Base-by-base conservation (phyloP, 2,888 invertebrate species). In the Adelphocoris suturalis region DNA sequence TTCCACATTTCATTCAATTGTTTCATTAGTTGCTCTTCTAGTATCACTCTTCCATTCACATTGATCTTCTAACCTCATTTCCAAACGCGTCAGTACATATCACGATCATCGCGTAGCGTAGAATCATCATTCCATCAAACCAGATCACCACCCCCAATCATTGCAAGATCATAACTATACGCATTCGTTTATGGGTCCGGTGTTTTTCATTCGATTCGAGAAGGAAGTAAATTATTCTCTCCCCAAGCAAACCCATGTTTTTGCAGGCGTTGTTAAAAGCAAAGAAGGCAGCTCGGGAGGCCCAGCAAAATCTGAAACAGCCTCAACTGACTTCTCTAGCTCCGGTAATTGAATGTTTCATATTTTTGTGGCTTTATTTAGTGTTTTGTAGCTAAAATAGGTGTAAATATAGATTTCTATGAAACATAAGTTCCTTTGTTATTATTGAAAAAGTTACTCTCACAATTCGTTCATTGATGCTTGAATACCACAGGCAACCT, bases 211-310 rank as follows among this genome's bases (percentile, higher is more conserved):
- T 75, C 86, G 23, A 68, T 16, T 23, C 19, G 48, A 82, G 9
- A 48, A 47, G 14, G 19, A 46, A 80, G 19, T 27, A n/a, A 80
- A 80, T 47, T 61, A 13, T 0, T 46, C 75, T 75, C 47, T 75
- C 86, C 86, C 46, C 13, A 86, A 47, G 46, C 47, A 37, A 23
- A 75, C 86, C 86, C 75, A 86, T 47, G 89, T 89, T 91, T 68
- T 91, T 91, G n/a, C 90, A 91, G 91, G 91, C 90, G 57, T 89
- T 91, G 87, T 89, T 91, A 89, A 91, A 91, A 91, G 91, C 91
- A 55, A 90, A 91, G 82, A 91, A 91, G 68, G 91, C 86, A 52
- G 89, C 84, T 52, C 81, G 91, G 80, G 91, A 90, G 61, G 57
- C 85, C 57, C 85, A 90, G 90, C 85, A 90, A 85, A 85, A 85